phyloP scores from a whole-genome alignment of 2,113 vertebrate genomes.

The Cryptotis parvus region DNA sequence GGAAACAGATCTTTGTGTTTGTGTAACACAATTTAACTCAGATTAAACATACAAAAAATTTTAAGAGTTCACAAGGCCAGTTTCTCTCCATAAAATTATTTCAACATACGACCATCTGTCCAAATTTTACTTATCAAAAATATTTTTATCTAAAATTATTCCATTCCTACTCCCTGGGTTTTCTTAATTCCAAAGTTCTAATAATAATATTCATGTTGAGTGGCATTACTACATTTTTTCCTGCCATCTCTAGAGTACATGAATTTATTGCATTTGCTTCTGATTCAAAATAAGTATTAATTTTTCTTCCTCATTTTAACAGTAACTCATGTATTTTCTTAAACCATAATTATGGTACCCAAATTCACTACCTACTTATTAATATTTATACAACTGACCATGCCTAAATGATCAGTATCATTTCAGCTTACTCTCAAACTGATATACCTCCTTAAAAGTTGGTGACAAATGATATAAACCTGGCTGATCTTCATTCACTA shows the following conservation, averaged over 20 bases:
- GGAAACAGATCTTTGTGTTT: neutral
- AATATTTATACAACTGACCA: no score
- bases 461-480: neutral
- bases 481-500: neutral
- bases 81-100: neutral
- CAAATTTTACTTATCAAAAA: neutral
- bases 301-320: neutral
- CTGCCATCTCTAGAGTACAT: neutral
- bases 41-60: neutral
- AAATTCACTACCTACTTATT: neutral
- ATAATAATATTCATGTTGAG: neutral
- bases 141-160: neutral
- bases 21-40: neutral
- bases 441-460: neutral
- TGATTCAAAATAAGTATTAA: neutral
- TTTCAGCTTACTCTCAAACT: neutral
- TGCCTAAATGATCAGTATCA: neutral
- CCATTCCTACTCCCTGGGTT: neutral
- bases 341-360: neutral
- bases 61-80: neutral
- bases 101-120: neutral
- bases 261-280: neutral
- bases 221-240: neutral
- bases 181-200: neutral
- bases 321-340: neutral